Evolutionary conservation across 2,797 vertebrate species (phyloP), one percentile per base, ranked within the genome.

Genomic region (Eulemur coronatus): DNA sequence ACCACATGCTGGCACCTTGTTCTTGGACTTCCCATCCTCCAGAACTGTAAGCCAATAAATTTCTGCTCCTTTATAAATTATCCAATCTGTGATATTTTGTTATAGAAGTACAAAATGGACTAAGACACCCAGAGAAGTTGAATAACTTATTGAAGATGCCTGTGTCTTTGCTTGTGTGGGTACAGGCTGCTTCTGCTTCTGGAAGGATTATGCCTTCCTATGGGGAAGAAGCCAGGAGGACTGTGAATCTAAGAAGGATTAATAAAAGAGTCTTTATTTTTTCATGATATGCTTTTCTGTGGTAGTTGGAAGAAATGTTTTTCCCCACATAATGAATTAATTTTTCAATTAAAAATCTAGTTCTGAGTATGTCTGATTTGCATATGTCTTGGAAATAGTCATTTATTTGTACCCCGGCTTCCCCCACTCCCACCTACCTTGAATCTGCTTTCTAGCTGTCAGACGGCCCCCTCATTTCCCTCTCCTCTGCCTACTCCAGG

Each of bases 331-430:
- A 84, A 61, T 33, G 13, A 73, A 88, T 48, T 86, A 46, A 33
- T 55, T 79, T 95, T 92, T 93, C n/a, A 4, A 43, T 63, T 89
- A 87, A 91, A 92, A 89, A 50, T 48, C 82, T 67, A 75, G 57
- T 81, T 95, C 33, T 92, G 46, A 72, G 59, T 69, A 92, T 50
- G 61, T 88, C 28, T 78, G 70, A 88, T 78, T 88, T 87, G 84
- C 84, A 95, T 78, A 2, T 48, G 59, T 94, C 84, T 55, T 96
- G n/a, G 65, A 87, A 96, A 87, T 22, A 89, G 80, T 95, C 79
- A 43, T 43, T 43, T 43, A 84, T 95, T 81, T 97, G 75, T 96
- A 93, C 84, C 65, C 87, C 4, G 14, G 26, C 70, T 80, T 41
- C 26, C 79, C 55, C 46, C 28, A 65, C 76, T 63, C 30, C 90